These are phyloP conservation scores for Trachurus trachurus DNA, from an alignment of 2,797 vertebrate genomes.

Conservation along the genomic window DNA sequence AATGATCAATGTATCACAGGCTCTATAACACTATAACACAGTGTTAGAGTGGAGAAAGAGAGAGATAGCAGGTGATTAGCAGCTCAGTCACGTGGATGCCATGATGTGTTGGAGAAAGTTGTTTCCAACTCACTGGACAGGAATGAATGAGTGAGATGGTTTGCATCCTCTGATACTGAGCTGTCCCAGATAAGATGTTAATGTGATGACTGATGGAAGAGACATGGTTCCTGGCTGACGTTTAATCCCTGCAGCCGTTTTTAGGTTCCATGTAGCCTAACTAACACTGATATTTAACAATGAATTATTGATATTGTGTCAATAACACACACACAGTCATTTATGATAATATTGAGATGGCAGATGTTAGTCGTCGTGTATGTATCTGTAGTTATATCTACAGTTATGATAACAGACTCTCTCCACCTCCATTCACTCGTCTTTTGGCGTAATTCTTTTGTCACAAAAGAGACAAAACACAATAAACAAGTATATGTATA, in stretches of 20 bases:
- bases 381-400: no score
- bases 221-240: conserved; percentile 10
- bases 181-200: neutral
- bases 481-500: no score
- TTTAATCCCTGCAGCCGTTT: conserved; percentile 1
- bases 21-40: no score
- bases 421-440: no score
- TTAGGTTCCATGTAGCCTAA: neutral
- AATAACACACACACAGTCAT: no score
- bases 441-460: no score
- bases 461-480: no score
- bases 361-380: no score
- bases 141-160: neutral
- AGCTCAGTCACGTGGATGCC: neutral
- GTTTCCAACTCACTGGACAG: neutral
- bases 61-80: neutral
- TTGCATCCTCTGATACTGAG: neutral
- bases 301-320: no score
- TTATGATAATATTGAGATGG: no score
- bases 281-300: no score
- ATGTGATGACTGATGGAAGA: neutral
- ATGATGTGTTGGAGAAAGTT: neutral
- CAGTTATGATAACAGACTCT: no score
- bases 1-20: neutral
- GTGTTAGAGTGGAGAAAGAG: neutral